Percentiles rank a stretch among this genome's conserved stretches.
Conservation (phyloP, 2,797 vertebrate genomes). For the Typhlichthys subterraneus region DNA sequence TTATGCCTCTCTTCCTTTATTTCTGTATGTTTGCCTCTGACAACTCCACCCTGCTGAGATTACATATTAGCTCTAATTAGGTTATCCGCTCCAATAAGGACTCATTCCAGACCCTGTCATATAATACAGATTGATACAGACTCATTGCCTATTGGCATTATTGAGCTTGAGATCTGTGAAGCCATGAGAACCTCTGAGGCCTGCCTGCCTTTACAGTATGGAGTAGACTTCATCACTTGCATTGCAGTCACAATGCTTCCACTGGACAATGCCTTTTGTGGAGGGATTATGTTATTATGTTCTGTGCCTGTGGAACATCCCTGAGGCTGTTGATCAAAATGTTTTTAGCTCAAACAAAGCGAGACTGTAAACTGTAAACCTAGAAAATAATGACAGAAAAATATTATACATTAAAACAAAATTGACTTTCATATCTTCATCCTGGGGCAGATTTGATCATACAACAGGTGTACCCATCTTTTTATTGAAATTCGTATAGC, state of each 20-base stretch:
- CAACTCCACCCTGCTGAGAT: slow-evolving; percentile 55
- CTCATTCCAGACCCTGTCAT: slow-evolving; percentile 46
- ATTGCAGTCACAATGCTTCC: too few relatives aligned
- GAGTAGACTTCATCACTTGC: neutral
- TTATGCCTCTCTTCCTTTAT: slow-evolving; percentile 31
- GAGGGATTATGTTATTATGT: slow-evolving; percentile 40
- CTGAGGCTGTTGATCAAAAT: slow-evolving; percentile 11
- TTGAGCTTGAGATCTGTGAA: slow-evolving; percentile 22
- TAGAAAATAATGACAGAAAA: too few relatives aligned
- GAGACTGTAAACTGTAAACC: neutral
- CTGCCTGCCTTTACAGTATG: slow-evolving; percentile 1
- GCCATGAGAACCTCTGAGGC: slow-evolving; percentile 2
- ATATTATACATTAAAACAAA: too few relatives aligned
- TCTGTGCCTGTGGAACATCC: slow-evolving; percentile 25
- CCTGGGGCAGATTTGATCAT: too few relatives aligned
- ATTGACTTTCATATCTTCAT: too few relatives aligned
- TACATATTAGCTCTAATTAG: slow-evolving; percentile 65
- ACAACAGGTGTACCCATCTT: too few relatives aligned
- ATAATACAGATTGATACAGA: slow-evolving; percentile 62
- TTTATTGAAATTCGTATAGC: too few relatives aligned
- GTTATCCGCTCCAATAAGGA: slow-evolving; percentile 52
- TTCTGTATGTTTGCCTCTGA: slow-evolving; percentile 35
- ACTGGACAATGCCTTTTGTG: slow-evolving; percentile 29
- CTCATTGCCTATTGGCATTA: slow-evolving; percentile 65
- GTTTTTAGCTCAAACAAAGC: slow-evolving; percentile 24